Base-by-base conservation (phyloP, 2,113 vertebrate species). In the Myotis yumanensis region DNA sequence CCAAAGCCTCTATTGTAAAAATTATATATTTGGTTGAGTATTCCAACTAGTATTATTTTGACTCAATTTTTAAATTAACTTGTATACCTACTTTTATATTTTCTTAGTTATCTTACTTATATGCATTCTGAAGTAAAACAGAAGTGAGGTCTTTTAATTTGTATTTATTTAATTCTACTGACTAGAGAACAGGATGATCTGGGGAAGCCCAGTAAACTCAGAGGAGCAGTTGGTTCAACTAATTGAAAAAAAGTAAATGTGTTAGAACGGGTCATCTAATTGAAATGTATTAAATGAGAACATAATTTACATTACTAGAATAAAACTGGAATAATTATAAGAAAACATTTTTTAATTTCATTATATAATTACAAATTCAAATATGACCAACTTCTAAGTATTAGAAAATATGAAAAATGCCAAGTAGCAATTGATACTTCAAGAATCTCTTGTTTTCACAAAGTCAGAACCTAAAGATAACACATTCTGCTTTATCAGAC, bases 281-380 rank as follows among this genome's bases (percentile, higher is more conserved):
- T 86, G 20, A 86, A 40, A 91, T 57, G 0, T 71, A 12, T 64
- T 92, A 94, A 95, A 73, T 82, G 14, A 85, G 3, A 92, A 2
- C 7, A 9, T 72, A 43, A 30, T 81, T 81, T 80, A 46, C 20
- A 59, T 59, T 28, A 12, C 14, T 71, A 68, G 12, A n/a, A 40
- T 86, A 90, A 88, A 57, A n/a, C 37, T 80, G 37, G 15, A 79
- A 94, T 92, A 68, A 35, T 68, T 85, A 22, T 12, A 81, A 85
- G 37, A 77, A 90, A 87, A 71, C 80, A 25, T 2, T 35, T 62
- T 76, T 75, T 40, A 68, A 52, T 72, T 68, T 14, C 11, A 22
- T 37, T 84, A 71, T 64, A 25, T 88, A 28, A 72, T 59, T 92
- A 82, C 66, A 90, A 85, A 88, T 92, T 94, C 7, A 85, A 90